Evolutionary conservation across 2,888 invertebrate genomes (phyloP).

Genomic region (Xestobium rufovillosum): DNA sequence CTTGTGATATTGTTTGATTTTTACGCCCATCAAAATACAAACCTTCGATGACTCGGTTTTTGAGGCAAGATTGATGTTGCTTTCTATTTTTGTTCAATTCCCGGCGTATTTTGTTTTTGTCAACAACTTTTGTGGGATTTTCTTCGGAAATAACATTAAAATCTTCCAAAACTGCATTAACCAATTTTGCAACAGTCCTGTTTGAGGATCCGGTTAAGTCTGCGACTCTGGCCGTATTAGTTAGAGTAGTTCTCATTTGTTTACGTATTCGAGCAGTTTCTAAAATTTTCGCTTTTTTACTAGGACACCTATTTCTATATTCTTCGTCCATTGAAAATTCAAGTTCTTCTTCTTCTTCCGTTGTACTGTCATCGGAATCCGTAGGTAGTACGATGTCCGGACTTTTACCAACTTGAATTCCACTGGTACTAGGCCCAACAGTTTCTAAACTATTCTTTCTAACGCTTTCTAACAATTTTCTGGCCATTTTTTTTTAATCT

Average conservation of each 20-base stretch:
- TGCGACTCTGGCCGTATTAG: constrained; percentile 7
- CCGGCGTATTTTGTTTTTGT: constrained; percentile 12
- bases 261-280: constrained; percentile 1
- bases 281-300: too few relatives aligned
- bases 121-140: constrained; percentile 12
- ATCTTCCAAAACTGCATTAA: constrained; percentile 8
- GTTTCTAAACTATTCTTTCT: neutral
- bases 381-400: neutral
- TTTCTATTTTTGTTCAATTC: constrained; percentile 8
- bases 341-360: too few relatives aligned
- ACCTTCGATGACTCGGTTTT: too few relatives aligned
- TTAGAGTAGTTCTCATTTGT: constrained; percentile 9
- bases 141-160: constrained; percentile 4
- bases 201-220: constrained; percentile 9
- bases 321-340: too few relatives aligned
- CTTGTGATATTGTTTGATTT: too few relatives aligned
- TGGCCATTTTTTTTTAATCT: neutral
- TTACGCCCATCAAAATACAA: too few relatives aligned
- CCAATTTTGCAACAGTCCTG: constrained; percentile 7
- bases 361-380: too few relatives aligned
- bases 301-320: too few relatives aligned
- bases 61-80: too few relatives aligned
- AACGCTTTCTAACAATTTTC: too few relatives aligned
- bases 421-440: neutral
- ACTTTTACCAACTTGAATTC: too few relatives aligned